Evolutionary conservation across 2,888 invertebrate species (phyloP).

Genomic region (Platyscelio sp.): DNA sequence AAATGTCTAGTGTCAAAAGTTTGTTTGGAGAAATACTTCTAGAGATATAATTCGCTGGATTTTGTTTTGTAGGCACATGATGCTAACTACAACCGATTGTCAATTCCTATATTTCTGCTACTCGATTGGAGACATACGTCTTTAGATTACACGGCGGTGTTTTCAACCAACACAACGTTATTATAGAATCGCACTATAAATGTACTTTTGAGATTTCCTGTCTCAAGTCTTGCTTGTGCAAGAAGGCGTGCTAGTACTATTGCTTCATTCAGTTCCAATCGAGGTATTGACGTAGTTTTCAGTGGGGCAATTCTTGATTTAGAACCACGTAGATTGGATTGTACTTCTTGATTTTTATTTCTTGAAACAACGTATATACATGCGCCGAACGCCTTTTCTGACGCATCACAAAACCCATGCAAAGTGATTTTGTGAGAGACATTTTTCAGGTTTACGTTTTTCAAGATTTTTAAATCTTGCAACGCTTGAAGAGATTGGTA

Average conservation of each 20-base stretch:
- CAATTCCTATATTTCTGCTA: constrained; percentile 14
- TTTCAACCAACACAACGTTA: constrained; percentile 41
- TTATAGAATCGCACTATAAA: constrained; percentile 46
- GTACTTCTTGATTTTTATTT: not conserved
- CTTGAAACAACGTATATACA: not conserved
- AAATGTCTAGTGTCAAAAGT: not conserved
- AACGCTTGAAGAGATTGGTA: not conserved
- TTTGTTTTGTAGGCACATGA: constrained; percentile 5
- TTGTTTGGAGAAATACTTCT: not conserved
- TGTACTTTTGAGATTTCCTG: not conserved
- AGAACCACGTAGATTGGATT: not conserved
- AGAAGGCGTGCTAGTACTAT: not conserved
- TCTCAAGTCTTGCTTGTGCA: not conserved
- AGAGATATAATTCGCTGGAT: not conserved
- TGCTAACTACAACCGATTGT: not conserved
- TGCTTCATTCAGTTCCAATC: not conserved
- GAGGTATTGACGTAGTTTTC: not conserved
- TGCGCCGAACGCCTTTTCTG: not conserved
- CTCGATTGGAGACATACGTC: constrained; percentile 10
- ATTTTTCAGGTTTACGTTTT: not conserved
- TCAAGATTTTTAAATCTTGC: constrained; percentile 31
- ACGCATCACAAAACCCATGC: not conserved
- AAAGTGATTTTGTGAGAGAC: not conserved
- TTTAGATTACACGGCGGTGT: constrained; percentile 25
- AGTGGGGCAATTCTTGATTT: constrained; percentile 1